These are phyloP conservation scores for Trachurus trachurus DNA, from an alignment of 2,797 vertebrate genomes.

Conservation along the genomic window DNA sequence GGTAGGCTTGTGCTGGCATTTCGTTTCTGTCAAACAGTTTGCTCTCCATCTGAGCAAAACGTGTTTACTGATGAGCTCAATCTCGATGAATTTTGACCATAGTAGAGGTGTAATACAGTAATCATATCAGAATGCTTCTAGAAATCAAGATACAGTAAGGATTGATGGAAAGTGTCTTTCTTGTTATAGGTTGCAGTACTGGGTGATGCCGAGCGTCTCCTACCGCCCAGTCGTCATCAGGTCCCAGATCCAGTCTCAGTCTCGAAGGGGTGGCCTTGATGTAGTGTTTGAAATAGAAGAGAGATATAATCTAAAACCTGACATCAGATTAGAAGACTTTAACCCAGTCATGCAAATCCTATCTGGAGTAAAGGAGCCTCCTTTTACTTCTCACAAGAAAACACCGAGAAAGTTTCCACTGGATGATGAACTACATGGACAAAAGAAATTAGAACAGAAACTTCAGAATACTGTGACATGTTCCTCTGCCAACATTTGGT, in stretches of 20 bases:
- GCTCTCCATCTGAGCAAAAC: slow-evolving; percentile 64
- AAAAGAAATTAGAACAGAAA: slow-evolving; percentile 56
- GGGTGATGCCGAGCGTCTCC: slow-evolving; percentile 17
- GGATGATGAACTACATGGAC: slow-evolving; percentile 41
- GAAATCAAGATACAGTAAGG: slow-evolving; percentile 62
- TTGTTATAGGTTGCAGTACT: slow-evolving; percentile 49
- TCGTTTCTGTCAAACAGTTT: slow-evolving; percentile 59
- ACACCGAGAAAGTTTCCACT: slow-evolving; percentile 26
- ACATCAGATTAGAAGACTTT: slow-evolving; percentile 32
- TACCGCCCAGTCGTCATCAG: slow-evolving; percentile 8
- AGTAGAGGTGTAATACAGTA: slow-evolving; percentile 67
- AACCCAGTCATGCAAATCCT: slow-evolving; percentile 42
- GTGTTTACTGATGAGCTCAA: slow-evolving; percentile 50
- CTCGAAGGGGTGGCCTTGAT: slow-evolving; percentile 26
- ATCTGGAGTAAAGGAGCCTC: slow-evolving; percentile 35
- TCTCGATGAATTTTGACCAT: slow-evolving; percentile 59
- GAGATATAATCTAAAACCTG: slow-evolving; percentile 29
- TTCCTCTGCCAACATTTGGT: slow-evolving; percentile 68
- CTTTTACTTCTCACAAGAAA: slow-evolving; percentile 33
- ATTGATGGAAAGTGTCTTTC: slow-evolving; percentile 40
- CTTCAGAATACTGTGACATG: slow-evolving; percentile 62
- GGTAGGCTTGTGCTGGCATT: slow-evolving; percentile 74
- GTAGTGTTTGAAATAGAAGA: slow-evolving; percentile 68
- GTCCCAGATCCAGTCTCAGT: slow-evolving; percentile 26
- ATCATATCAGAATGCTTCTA: slow-evolving; percentile 58